phyloP scores from a whole-genome alignment of 2,113 vertebrate species.

The Rhipidura dahli region DNA sequence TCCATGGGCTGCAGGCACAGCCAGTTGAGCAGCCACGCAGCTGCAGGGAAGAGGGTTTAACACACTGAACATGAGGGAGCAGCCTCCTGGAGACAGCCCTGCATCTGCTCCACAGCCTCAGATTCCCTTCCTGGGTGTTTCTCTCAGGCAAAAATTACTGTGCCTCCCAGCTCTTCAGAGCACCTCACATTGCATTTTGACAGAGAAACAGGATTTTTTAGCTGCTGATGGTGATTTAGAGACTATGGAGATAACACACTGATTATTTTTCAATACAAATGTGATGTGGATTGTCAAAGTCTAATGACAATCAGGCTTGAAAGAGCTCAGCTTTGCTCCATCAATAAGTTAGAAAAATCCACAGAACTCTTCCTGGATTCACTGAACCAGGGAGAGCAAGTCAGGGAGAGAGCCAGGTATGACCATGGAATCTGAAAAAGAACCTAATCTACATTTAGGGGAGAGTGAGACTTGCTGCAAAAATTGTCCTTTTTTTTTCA shows the following conservation, averaged over 20 bases:
- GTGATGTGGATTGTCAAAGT: background rate
- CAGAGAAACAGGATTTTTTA: background rate
- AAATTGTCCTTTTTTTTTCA: background rate
- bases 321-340: background rate
- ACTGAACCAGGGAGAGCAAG: background rate
- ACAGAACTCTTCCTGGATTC: background rate
- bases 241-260: background rate
- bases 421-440: background rate
- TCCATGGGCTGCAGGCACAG: background rate
- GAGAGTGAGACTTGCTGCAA: background rate
- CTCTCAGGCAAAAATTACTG: background rate
- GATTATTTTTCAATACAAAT: background rate
- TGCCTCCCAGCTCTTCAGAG: background rate
- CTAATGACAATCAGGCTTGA: background rate
- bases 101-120: background rate
- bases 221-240: background rate
- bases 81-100: background rate
- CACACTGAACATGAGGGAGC: fast-evolving
- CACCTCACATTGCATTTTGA: background rate
- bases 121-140: background rate
- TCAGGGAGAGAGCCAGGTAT: background rate
- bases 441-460: background rate
- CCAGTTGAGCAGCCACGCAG: background rate
- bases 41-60: background rate
- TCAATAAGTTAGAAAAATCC: fast-evolving